These are phyloP conservation scores for Zhengitettix transpicula DNA, from an alignment of 2,888 invertebrate species.

Conservation along the genomic window DNA sequence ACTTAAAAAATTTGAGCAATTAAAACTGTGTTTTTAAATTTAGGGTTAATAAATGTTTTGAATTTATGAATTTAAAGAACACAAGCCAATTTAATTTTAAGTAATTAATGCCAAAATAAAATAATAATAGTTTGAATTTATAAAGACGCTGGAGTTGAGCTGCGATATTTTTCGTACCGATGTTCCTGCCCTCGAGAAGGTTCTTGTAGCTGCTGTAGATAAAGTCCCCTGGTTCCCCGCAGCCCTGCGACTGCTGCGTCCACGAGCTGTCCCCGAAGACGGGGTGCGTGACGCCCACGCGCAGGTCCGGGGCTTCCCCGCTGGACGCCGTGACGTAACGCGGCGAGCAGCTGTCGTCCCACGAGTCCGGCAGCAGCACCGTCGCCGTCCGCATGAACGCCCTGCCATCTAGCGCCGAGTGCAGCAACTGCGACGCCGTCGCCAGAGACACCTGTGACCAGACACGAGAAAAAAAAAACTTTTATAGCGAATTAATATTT, in stretches of 20 bases:
- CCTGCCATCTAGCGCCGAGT: conserved; percentile 36
- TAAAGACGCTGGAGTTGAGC: no score
- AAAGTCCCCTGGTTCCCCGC: conserved; percentile 39
- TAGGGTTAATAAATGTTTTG: no score
- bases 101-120: no score
- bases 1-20: no score
- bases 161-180: no score
- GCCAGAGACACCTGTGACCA: conserved; percentile 31
- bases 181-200: conserved; percentile 21
- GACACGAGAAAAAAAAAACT: no score
- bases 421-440: conserved; percentile 36
- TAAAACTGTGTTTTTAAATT: no score
- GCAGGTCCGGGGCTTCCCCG: conserved; percentile 36
- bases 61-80: no score
- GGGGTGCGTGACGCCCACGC: conserved; percentile 32
- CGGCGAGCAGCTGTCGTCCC: conserved; percentile 35
- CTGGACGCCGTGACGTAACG: conserved; percentile 25
- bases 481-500: no score
- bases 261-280: conserved; percentile 34
- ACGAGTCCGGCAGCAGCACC: conserved; percentile 39
- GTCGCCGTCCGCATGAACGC: conserved; percentile 38
- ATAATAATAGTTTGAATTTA: no score
- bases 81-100: no score
- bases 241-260: conserved; percentile 43
- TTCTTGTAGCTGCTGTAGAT: conserved; percentile 32